phyloP scores from a whole-genome alignment of 1,140 invertebrate species.

The Drosophila truncata region DNA sequence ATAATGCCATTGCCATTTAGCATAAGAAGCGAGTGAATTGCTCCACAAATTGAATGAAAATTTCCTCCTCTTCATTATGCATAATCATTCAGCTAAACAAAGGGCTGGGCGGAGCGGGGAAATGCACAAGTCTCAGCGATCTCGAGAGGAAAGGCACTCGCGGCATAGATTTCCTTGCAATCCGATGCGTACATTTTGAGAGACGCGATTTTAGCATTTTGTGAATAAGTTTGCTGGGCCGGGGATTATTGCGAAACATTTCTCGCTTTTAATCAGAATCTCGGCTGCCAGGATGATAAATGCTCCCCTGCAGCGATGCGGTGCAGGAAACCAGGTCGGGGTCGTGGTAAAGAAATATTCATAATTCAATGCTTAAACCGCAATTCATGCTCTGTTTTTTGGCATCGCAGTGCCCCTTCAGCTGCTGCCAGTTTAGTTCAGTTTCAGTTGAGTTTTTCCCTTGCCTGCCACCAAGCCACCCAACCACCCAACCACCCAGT shows the following conservation, averaged over 20 bases:
- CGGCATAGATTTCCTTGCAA: slow-evolving; percentile 24
- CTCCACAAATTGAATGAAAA: slow-evolving; percentile 54
- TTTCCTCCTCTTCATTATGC: slow-evolving; percentile 40
- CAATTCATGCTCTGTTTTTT: slow-evolving; percentile 72
- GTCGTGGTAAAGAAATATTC: slow-evolving; percentile 69
- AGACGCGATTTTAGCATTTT: slow-evolving; percentile 40
- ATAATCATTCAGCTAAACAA: slow-evolving; percentile 39
- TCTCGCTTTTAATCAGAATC: slow-evolving; percentile 79
- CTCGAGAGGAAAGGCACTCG: background rate
- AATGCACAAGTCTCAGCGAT: slow-evolving; percentile 11
- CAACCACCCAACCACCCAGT: background rate
- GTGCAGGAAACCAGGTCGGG: slow-evolving; percentile 41
- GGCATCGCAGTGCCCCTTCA: slow-evolving; percentile 17
- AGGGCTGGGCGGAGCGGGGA: background rate
- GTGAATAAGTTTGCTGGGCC: slow-evolving; percentile 26
- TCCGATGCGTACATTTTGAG: slow-evolving; percentile 23
- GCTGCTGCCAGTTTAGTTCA: slow-evolving; percentile 61
- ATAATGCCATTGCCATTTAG: slow-evolving; percentile 58
- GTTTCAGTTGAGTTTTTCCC: slow-evolving; percentile 40
- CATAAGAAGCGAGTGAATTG: slow-evolving; percentile 56
- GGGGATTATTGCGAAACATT: slow-evolving; percentile 52
- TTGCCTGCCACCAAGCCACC: slow-evolving; percentile 42
- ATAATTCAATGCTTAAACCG: slow-evolving; percentile 82
- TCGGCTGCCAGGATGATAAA: slow-evolving; percentile 68
- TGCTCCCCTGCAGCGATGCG: slow-evolving; percentile 41